phyloP scores from a whole-genome alignment of 2,113 vertebrate genomes.

The Phodopus roborovskii region DNA sequence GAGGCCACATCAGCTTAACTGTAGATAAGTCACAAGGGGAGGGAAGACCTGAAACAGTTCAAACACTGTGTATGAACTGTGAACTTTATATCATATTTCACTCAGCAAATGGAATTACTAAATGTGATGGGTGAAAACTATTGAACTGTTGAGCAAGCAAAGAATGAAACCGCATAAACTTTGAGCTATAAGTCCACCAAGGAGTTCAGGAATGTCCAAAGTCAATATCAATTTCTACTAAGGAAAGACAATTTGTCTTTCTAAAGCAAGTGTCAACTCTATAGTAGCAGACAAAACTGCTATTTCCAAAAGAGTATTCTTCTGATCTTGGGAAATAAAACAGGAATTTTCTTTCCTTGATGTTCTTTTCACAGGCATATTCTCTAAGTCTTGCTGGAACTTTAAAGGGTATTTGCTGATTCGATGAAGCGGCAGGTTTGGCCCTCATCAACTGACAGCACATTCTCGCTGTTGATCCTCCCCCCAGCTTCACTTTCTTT shows the following conservation, averaged over 20 bases:
- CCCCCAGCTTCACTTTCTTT: background rate
- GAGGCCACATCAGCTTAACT: constrained; percentile 24
- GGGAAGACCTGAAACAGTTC: constrained; percentile 57
- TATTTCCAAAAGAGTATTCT: background rate
- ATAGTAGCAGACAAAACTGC: background rate
- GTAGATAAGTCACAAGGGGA: constrained; percentile 3
- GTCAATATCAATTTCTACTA: constrained; percentile 5
- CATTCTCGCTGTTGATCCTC: background rate
- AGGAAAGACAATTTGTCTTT: background rate
- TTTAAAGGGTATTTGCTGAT: background rate
- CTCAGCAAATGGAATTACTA: constrained; percentile 78
- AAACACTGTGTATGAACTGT: constrained; percentile 52
- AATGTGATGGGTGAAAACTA: constrained; percentile 50
- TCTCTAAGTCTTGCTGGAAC: background rate
- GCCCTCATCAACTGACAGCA: background rate
- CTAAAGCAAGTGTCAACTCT: background rate
- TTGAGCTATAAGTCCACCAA: background rate
- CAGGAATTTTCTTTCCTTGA: background rate
- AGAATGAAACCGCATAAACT: constrained; percentile 45
- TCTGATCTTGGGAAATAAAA: background rate
- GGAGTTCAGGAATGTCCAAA: background rate
- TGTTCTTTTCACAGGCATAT: background rate
- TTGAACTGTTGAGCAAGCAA: constrained; percentile 43
- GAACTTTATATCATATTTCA: constrained; percentile 74
- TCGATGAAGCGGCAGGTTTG: background rate